Conservation (phyloP, 2,113 vertebrate species). For the Proteles cristata region DNA sequence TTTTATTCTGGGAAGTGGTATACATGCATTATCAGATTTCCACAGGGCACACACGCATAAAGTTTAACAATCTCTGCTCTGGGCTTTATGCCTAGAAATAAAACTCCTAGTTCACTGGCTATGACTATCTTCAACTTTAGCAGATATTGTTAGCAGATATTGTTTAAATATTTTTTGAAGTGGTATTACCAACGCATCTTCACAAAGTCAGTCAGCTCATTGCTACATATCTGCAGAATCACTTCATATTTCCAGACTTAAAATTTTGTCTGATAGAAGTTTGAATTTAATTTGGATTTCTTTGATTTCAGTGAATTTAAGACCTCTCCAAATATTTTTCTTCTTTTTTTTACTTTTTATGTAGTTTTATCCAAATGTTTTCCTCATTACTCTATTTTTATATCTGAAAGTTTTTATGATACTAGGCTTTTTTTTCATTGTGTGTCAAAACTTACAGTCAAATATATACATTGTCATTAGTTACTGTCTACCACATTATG, state of each 20-base stretch:
- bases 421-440: not conserved
- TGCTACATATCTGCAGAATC: not conserved
- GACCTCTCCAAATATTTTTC: not conserved
- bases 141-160: not conserved
- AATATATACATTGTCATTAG: not conserved
- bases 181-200: not conserved
- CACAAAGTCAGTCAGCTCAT: not conserved
- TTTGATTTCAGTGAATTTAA: not conserved
- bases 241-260: not conserved
- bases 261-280: not conserved
- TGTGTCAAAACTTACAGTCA: not conserved
- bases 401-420: not conserved
- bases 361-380: not conserved
- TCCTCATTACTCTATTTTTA: not conserved
- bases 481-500: not conserved
- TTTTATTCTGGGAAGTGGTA: not conserved
- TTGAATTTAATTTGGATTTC: not conserved
- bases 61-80: not conserved
- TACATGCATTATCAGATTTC: not conserved
- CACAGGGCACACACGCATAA: not conserved
- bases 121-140: not conserved
- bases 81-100: not conserved
- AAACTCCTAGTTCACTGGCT: not conserved
- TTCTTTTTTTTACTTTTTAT: not conserved
- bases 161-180: not conserved